Percentiles rank a stretch among this genome's conserved stretches.
phyloP scores from a whole-genome alignment of 2,113 vertebrate genomes.

The Esox niger region DNA sequence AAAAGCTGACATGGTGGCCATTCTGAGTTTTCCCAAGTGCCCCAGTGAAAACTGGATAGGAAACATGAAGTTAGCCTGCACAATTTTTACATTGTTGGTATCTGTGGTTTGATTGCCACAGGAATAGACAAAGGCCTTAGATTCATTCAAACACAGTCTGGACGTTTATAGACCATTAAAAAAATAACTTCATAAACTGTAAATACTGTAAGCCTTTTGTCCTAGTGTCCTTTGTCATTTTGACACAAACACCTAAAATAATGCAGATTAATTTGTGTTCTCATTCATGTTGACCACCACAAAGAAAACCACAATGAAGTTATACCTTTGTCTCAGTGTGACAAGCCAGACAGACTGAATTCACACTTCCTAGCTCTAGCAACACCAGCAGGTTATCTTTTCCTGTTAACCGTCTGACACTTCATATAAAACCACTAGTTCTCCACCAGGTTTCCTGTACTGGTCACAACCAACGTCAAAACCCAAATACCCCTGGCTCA shows the following conservation, averaged over 20 bases:
- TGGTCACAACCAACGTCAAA: slow-evolving; percentile 72
- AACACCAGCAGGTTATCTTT: slow-evolving; percentile 68
- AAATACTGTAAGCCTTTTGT: too few relatives aligned
- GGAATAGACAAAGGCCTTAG: too few relatives aligned
- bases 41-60: too few relatives aligned
- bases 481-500: slow-evolving; percentile 51
- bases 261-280: not conserved
- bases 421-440: slow-evolving; percentile 77
- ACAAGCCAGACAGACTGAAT: slow-evolving; percentile 45
- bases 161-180: too few relatives aligned
- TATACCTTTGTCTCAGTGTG: slow-evolving; percentile 38
- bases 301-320: slow-evolving; percentile 50
- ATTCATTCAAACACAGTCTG: too few relatives aligned
- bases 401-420: slow-evolving; percentile 71
- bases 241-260: not conserved
- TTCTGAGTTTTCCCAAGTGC: too few relatives aligned
- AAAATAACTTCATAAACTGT: too few relatives aligned
- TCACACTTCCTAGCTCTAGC: slow-evolving; percentile 62
- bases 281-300: slow-evolving; percentile 15
- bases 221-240: not conserved
- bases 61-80: too few relatives aligned
- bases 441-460: slow-evolving; percentile 69
- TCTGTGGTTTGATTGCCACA: too few relatives aligned
- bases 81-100: too few relatives aligned
- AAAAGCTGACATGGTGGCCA: too few relatives aligned